These are phyloP conservation scores for Pycnonotus jocosus DNA, from an alignment of 2,113 vertebrate species.

Conservation along the genomic window DNA sequence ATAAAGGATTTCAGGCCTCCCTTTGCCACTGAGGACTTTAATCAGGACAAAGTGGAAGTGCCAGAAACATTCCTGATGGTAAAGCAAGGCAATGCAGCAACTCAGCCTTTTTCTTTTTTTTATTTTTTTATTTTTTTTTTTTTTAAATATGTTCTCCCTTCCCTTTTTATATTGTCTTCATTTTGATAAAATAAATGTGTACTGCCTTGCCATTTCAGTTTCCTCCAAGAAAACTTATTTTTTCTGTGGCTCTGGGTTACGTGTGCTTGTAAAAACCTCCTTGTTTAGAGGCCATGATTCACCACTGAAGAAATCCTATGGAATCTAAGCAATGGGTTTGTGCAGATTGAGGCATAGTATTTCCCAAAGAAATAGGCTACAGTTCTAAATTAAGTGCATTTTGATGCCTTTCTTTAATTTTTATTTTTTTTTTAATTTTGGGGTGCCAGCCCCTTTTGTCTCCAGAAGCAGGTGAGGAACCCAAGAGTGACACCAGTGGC, in stretches of 20 bases:
- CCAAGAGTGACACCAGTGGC: fast-evolving
- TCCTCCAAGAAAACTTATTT: background rate
- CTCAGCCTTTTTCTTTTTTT: background rate
- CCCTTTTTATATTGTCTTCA: background rate
- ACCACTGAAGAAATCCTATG: background rate
- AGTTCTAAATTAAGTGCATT: background rate
- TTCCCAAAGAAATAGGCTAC: background rate
- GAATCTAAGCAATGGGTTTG: background rate
- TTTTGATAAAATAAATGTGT: background rate
- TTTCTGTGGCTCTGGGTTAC: background rate
- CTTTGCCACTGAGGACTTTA: background rate
- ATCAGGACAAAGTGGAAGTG: background rate
- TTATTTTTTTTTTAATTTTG: background rate
- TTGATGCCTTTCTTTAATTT: background rate
- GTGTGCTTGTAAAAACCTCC: background rate
- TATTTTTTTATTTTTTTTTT: no score
- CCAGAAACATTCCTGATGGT: background rate
- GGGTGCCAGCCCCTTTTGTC: no score
- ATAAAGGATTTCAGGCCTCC: background rate
- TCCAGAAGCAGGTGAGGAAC: background rate
- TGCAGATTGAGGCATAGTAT: background rate
- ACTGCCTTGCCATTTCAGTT: background rate
- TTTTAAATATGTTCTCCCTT: background rate
- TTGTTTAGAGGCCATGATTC: background rate
- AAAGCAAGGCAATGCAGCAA: background rate